Evolutionary conservation across 1,140 invertebrate species (phyloP), one percentile per base, ranked within the genome.

Genomic region (Pristionchus pacificus): DNA sequence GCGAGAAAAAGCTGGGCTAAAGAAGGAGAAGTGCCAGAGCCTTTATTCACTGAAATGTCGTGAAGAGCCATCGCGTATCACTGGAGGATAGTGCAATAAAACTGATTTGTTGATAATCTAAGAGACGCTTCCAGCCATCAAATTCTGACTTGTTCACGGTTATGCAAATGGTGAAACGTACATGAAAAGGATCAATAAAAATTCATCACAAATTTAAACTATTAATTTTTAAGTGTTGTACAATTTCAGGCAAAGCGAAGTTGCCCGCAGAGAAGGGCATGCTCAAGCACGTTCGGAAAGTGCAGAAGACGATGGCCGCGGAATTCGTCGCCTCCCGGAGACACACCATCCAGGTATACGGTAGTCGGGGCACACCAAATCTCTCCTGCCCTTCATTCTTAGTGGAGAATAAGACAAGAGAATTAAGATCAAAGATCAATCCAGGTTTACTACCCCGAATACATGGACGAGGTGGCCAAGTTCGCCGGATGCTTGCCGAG

Each of bases 391-490:
- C 10, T 64, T 60, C 63, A 55, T 70, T 25, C 27, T 10, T 24
- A 64, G 19, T 60, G 27, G 49, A 10, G 24, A 57, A 57, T n/a
- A 57, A n/a, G n/a, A n/a, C 14, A n/a, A 57, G 60, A 24, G 60
- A 10, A 24, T 60, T 24, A 60, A 6, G 25, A 24, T 27, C n/a
- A 68, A 33, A 30, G 61, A 66, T 38, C 60, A 66, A 66, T 69
- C 10, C n/a, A 77, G 62, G 85, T 86, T 0, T 79, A 85, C 68
- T 85, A 77, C 33, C 75, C 85, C 0, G 27, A 70, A 0, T 86
- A 83, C 76, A 81, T 85, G 80, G 85, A 87, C 66, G 83, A 85
- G 63, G 38, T 87, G 10, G 85, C 85, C 0, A 75, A 79, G n/a
- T 13, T 82, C 25, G 76, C 82, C 33, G 84, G 83, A n/a, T 84